phyloP scores from a whole-genome alignment of 2,797 vertebrate species.

The Steatocranus sp. region DNA sequence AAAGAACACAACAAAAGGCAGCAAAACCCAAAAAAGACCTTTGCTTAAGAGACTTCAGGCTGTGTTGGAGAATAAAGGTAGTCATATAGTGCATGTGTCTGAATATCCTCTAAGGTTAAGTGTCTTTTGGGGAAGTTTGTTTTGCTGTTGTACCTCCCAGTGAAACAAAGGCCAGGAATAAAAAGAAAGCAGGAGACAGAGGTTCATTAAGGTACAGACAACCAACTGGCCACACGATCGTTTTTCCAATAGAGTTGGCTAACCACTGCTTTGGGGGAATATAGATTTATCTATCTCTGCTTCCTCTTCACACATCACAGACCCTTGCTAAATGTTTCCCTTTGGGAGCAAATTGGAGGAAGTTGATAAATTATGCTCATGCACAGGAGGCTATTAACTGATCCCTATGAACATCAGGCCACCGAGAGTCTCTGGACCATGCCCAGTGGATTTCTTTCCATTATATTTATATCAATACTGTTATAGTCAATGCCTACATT shows the following conservation, averaged over 20 bases:
- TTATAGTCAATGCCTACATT: constrained; percentile 1
- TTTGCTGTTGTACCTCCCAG: neutral
- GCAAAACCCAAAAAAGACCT: neutral
- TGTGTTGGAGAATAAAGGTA: neutral
- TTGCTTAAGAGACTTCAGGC: neutral
- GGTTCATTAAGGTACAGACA: constrained; percentile 29
- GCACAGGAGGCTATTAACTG: constrained; percentile 12
- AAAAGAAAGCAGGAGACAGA: constrained; percentile 30
- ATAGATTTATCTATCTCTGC: constrained; percentile 54
- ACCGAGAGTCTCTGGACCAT: neutral
- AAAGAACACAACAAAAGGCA: neutral
- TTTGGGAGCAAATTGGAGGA: constrained; percentile 7
- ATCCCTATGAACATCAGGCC: constrained; percentile 5
- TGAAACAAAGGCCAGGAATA: neutral
- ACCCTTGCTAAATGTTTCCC: constrained; percentile 51
- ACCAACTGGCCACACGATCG: constrained; percentile 30
- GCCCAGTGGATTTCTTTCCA: neutral
- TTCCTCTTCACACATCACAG: constrained; percentile 53
- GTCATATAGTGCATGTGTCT: neutral
- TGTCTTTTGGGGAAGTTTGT: neutral
- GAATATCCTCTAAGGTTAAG: neutral
- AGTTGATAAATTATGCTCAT: constrained; percentile 29
- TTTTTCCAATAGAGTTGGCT: constrained; percentile 38
- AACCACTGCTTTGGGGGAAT: constrained; percentile 49
- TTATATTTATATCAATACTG: constrained; percentile 28